A percentile compares a stretch with the other conserved stretches of the same genome.
phyloP scores from a whole-genome alignment of 1,140 invertebrate genomes.

The Eriosoma lanigerum region DNA sequence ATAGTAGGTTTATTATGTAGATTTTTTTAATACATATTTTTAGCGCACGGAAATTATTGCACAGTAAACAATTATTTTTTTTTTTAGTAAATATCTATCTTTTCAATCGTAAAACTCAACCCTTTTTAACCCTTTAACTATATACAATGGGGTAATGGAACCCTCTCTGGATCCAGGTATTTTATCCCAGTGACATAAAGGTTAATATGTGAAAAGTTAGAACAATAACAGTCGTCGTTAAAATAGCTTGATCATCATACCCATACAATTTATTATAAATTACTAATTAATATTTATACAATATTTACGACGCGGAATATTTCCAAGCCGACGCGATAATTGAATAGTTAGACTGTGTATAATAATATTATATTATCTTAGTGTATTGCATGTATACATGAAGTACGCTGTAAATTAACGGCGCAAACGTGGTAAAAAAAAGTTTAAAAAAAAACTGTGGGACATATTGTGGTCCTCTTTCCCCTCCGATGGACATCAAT shows the following conservation, averaged over 20 bases:
- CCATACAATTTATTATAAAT: background rate
- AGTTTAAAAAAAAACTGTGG: no score
- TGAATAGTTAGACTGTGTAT: no score
- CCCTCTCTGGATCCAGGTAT: background rate
- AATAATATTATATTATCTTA: no score
- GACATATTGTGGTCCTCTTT: no score
- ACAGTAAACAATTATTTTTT: background rate
- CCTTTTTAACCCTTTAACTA: conserved; percentile 37
- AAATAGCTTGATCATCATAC: conserved; percentile 18
- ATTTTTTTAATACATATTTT: no score
- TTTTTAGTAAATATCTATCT: conserved; percentile 23
- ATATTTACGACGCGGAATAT: background rate
- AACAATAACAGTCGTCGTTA: conserved; percentile 19
- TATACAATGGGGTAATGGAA: conserved; percentile 10
- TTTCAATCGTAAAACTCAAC: conserved; percentile 9
- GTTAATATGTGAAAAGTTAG: conserved; percentile 37
- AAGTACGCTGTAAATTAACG: no score
- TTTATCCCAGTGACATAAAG: conserved; percentile 26
- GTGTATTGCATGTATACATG: no score
- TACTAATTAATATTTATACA: background rate
- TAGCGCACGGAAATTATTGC: background rate
- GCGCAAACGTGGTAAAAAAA: no score
- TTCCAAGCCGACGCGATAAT: no score
- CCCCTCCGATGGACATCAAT: no score
- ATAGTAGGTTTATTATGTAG: no score